Conservation (phyloP, 2,888 invertebrate genomes). For the Cephonodes hylas region DNA sequence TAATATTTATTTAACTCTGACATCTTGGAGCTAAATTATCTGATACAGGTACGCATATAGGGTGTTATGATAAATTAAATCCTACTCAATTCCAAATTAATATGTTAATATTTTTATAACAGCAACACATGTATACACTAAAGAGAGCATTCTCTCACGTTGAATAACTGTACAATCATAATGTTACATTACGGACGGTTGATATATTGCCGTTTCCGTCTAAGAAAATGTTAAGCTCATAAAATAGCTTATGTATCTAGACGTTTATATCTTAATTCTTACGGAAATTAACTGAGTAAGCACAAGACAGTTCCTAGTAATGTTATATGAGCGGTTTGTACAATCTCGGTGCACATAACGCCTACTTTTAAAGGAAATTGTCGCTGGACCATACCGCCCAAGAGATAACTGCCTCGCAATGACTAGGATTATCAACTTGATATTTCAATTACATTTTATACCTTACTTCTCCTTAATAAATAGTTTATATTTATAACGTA, state of each 20-base stretch:
- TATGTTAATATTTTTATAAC: not conserved
- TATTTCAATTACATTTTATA: too few relatives aligned
- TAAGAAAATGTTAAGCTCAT: not conserved
- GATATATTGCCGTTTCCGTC: not conserved
- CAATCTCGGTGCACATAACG: constrained; percentile 37
- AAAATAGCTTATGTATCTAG: not conserved
- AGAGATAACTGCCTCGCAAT: constrained; percentile 42
- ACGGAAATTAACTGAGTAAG: constrained; percentile 30
- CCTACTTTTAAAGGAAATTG: constrained; percentile 56
- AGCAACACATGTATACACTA: not conserved
- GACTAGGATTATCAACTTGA: constrained; percentile 46
- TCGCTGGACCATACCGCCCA: constrained; percentile 46
- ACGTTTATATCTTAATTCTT: not conserved
- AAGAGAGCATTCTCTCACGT: not conserved
- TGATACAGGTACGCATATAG: too few relatives aligned
- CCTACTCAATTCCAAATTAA: too few relatives aligned
- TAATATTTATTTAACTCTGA: too few relatives aligned
- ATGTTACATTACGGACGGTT: not conserved
- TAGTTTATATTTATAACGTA: too few relatives aligned
- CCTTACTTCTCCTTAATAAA: too few relatives aligned
- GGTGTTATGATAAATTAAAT: too few relatives aligned
- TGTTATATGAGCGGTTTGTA: constrained; percentile 34
- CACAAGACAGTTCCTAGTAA: constrained; percentile 36
- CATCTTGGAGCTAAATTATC: too few relatives aligned
- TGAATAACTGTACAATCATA: not conserved